A percentile compares a stretch with the other conserved stretches of the same genome.
These are phyloP conservation scores for Morone chrysops DNA, from an alignment of 2,113 vertebrate species.

Conservation along the genomic window DNA sequence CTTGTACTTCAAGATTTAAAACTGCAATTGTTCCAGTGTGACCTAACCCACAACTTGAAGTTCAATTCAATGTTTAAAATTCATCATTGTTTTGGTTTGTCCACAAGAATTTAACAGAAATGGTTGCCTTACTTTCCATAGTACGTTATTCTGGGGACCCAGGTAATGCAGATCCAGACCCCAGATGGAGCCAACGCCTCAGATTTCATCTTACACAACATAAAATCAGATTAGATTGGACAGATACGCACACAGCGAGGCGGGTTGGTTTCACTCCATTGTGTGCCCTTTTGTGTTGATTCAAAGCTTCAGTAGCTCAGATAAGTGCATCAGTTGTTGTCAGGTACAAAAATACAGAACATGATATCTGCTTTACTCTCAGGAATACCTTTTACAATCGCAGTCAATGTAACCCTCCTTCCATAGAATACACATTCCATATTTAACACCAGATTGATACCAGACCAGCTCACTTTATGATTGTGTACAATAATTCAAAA, in stretches of 20 bases:
- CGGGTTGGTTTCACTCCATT: conserved; percentile 51
- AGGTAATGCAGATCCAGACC: conserved; percentile 12
- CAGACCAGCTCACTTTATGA: neutral
- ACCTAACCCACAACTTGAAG: neutral
- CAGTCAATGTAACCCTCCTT: neutral
- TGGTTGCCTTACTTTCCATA: neutral
- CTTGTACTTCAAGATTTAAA: neutral
- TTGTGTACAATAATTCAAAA: neutral
- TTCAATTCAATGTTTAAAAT: neutral
- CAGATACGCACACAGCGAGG: conserved; percentile 1
- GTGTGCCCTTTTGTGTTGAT: conserved; percentile 34
- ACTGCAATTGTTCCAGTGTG: neutral
- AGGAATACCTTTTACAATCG: neutral
- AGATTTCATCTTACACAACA: conserved; percentile 48
- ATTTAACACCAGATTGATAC: neutral
- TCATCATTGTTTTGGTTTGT: neutral
- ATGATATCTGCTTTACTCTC: conserved; percentile 7
- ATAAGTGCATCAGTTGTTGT: conserved; percentile 3
- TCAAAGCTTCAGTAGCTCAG: conserved; percentile 35
- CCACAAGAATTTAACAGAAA: neutral
- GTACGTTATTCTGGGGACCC: neutral
- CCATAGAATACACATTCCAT: neutral
- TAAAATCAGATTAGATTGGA: conserved; percentile 13
- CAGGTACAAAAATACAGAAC: conserved; percentile 41
- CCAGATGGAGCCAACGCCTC: neutral